A percentile compares a stretch with the other conserved stretches of the same genome.
Conservation (phyloP, 2,888 invertebrate genomes). For the Drosophila barbarae region DNA sequence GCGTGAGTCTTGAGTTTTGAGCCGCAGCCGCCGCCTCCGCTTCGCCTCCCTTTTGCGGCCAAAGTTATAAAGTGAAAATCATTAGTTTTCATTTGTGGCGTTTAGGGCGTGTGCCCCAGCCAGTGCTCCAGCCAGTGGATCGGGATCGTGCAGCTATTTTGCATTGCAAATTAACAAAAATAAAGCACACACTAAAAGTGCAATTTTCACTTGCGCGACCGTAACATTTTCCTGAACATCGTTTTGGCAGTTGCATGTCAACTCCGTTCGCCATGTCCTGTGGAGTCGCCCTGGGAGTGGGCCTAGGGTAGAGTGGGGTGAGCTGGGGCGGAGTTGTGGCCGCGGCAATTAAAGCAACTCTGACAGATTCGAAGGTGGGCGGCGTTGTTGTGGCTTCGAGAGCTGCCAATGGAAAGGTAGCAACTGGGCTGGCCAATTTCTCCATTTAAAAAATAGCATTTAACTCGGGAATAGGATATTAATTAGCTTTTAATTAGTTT, state of each 20-base stretch:
- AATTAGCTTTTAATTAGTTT: too few species aligned
- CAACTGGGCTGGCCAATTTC: constrained; percentile 9
- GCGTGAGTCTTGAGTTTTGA: constrained; percentile 47
- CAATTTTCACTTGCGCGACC: constrained; percentile 69
- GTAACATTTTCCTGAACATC: constrained; percentile 40
- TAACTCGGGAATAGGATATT: not conserved
- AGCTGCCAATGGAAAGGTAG: constrained; percentile 29
- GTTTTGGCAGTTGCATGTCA: constrained; percentile 67
- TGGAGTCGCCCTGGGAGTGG: constrained; percentile 15
- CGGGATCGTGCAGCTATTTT: constrained; percentile 68
- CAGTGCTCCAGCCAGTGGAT: constrained; percentile 23
- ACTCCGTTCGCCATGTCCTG: constrained; percentile 29
- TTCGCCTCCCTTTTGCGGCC: not conserved
- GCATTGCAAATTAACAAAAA: constrained; percentile 65
- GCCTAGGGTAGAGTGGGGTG: not conserved
- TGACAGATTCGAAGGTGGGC: constrained; percentile 26
- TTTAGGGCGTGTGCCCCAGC: constrained; percentile 65
- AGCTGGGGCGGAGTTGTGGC: constrained; percentile 2
- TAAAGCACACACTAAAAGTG: constrained; percentile 50
- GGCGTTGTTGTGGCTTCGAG: constrained; percentile 24
- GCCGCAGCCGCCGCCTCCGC: not conserved
- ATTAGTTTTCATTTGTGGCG: constrained; percentile 73
- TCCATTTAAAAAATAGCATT: constrained; percentile 1
- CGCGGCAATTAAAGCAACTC: constrained; percentile 30
- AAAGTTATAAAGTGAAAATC: constrained; percentile 64